Conservation (phyloP, 2,888 invertebrate species). For the Zaprionus obscuricornis region DNA sequence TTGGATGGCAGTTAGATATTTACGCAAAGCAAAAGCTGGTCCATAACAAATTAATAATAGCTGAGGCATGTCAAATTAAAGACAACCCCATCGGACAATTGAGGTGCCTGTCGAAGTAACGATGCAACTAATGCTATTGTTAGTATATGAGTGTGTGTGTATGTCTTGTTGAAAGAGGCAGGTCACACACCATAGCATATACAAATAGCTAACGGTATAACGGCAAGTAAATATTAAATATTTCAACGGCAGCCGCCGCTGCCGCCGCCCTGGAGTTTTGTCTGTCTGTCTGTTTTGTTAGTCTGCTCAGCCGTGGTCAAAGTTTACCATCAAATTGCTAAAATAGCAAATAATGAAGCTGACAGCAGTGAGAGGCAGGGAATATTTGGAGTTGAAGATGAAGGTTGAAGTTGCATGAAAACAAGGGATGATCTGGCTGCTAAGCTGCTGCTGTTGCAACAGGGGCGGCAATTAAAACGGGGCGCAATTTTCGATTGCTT, state of each 20-base stretch:
- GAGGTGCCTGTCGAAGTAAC: constrained; percentile 39
- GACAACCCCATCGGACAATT: constrained; percentile 20
- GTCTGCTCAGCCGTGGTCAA: constrained; percentile 60
- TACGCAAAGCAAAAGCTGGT: constrained; percentile 23
- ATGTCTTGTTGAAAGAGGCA: constrained; percentile 21
- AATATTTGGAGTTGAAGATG: not conserved
- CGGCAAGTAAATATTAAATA: constrained; percentile 43
- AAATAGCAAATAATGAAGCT: constrained; percentile 79
- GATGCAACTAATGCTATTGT: constrained; percentile 47
- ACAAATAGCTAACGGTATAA: too few relatives aligned
- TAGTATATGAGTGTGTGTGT: constrained; percentile 22
- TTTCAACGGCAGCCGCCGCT: constrained; percentile 42
- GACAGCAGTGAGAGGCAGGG: constrained; percentile 53
- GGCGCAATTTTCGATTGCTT: constrained; percentile 34
- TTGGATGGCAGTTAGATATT: constrained; percentile 23
- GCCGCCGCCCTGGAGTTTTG: not conserved
- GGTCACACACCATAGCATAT: constrained; percentile 7
- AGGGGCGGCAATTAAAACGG: constrained; percentile 75
- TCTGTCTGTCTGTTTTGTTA: constrained; percentile 38
- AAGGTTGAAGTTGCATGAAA: not conserved
- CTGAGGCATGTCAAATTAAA: constrained; percentile 42
- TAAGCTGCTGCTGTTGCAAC: constrained; percentile 57
- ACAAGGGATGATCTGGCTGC: constrained; percentile 73
- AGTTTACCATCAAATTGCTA: constrained; percentile 77
- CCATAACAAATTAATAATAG: constrained; percentile 69